These are phyloP conservation scores for Microcebus jonahi DNA, from an alignment of 2,113 vertebrate genomes.

Conservation along the genomic window DNA sequence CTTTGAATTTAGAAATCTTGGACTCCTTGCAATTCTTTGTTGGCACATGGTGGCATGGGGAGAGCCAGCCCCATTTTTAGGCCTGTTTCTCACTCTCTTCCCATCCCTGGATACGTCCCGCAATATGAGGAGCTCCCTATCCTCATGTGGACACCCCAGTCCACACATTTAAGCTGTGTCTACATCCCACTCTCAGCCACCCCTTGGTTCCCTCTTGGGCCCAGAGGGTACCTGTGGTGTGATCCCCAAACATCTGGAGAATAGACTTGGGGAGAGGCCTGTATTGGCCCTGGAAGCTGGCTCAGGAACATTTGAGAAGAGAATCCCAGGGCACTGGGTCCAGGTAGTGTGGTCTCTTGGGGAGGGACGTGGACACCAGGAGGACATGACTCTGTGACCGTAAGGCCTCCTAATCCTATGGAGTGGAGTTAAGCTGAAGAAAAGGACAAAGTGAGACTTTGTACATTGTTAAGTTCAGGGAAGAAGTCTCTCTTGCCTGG, in stretches of 20 bases:
- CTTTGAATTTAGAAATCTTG: neutral
- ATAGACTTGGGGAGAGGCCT: neutral
- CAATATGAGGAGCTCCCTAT: rapidly evolving
- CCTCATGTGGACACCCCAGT: neutral
- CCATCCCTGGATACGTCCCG: neutral
- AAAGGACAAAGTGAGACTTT: neutral
- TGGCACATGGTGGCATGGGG: neutral
- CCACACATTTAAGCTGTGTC: neutral
- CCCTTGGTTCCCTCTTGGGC: neutral
- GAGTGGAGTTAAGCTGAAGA: neutral
- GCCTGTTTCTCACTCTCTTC: neutral
- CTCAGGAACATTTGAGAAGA: neutral
- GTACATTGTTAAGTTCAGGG: neutral
- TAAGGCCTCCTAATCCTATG: neutral
- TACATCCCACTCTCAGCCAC: rapidly evolving
- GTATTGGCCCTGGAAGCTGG: no score
- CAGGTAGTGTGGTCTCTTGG: neutral
- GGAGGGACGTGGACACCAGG: no score
- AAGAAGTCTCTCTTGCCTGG: neutral
- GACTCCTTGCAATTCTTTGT: neutral
- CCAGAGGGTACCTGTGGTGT: neutral
- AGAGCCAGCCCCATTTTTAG: neutral
- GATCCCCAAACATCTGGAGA: neutral
- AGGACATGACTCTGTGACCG: neutral
- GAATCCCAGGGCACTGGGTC: neutral